phyloP scores from a whole-genome alignment of 2,797 vertebrate genomes.

The Cyprinodon diabolis region DNA sequence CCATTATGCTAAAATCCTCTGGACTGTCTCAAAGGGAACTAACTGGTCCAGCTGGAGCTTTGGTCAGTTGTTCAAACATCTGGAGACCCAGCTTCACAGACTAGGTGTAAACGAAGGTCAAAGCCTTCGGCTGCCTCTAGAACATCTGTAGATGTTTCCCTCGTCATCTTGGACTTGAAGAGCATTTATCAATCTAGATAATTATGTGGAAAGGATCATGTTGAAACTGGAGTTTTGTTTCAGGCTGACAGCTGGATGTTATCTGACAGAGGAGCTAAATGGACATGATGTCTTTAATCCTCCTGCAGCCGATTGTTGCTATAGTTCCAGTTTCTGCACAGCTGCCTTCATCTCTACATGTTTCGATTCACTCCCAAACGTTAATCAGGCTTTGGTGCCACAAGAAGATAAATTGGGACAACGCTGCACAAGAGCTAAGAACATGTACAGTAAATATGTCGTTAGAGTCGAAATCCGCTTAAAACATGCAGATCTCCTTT shows the following conservation, averaged over 20 bases:
- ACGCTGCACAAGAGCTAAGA: neutral
- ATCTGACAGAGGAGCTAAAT: neutral
- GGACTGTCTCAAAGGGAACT: too few relatives aligned
- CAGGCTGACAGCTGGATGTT: neutral
- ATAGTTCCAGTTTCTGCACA: neutral
- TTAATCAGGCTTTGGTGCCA: neutral
- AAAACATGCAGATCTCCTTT: neutral
- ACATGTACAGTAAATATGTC: neutral
- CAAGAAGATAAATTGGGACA: neutral
- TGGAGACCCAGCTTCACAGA: too few relatives aligned
- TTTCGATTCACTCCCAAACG: neutral
- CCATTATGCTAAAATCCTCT: neutral
- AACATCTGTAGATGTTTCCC: too few relatives aligned
- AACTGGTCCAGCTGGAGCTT: too few relatives aligned
- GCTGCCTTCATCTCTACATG: neutral
- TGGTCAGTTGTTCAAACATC: too few relatives aligned
- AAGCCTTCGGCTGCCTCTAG: too few relatives aligned
- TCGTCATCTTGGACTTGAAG: too few relatives aligned
- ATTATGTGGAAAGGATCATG: too few relatives aligned
- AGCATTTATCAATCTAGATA: too few relatives aligned
- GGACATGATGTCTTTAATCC: neutral
- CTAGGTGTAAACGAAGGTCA: too few relatives aligned
- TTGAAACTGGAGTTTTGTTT: neutral
- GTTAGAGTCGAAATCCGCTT: neutral
- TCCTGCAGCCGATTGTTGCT: neutral